Evolutionary conservation across 2,888 invertebrate genomes (phyloP).

Genomic region (Eilema griseolum): DNA sequence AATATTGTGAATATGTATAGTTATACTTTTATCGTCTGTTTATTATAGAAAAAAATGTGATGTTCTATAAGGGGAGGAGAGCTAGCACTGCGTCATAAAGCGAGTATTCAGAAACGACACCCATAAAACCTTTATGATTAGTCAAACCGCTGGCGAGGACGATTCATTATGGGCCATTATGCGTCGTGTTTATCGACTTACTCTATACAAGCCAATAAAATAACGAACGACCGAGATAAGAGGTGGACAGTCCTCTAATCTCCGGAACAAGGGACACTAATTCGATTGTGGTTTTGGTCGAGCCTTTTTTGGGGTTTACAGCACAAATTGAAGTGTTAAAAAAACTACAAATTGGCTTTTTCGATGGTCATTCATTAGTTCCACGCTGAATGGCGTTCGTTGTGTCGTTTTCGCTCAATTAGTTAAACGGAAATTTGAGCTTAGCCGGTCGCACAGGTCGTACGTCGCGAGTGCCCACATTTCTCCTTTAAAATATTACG

Average conservation of each 20-base stretch:
- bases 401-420: conserved; percentile 86
- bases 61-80: conserved; percentile 51
- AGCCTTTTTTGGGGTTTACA: conserved; percentile 84
- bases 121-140: conserved; percentile 86
- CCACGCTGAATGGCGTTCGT: conserved; percentile 80
- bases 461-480: conserved; percentile 42
- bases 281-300: conserved; percentile 87
- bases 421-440: conserved; percentile 83
- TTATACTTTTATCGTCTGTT: conserved; percentile 64
- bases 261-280: conserved; percentile 87
- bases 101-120: conserved; percentile 76
- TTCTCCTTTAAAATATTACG: conserved; percentile 47
- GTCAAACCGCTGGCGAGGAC: conserved; percentile 82
- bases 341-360: conserved; percentile 86
- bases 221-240: conserved; percentile 87
- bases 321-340: conserved; percentile 87
- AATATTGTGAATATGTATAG: conserved; percentile 41
- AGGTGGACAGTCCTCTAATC: conserved; percentile 86
- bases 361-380: conserved; percentile 84
- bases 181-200: conserved; percentile 86
- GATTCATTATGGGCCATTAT: conserved; percentile 87
- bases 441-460: conserved; percentile 62
- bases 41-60: conserved; percentile 68
- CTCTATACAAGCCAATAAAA: conserved; percentile 86
- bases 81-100: conserved; percentile 68